phyloP scores from a whole-genome alignment of 2,888 invertebrate species.

The Cerceris rybyensis region DNA sequence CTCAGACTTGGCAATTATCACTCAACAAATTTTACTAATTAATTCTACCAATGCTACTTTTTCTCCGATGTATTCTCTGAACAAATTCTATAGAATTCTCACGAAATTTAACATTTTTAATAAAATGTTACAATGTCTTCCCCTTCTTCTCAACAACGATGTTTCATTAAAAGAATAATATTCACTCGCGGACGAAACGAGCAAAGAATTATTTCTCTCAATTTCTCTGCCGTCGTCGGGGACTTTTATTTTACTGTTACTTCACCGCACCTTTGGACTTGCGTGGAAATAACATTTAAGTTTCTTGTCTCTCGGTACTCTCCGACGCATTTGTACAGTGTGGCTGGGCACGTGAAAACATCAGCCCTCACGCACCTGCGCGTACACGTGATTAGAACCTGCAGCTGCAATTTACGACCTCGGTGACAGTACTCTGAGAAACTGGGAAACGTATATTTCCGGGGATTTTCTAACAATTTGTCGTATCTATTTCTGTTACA shows the following conservation, averaged over 20 bases:
- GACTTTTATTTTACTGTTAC: not conserved
- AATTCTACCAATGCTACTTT: no score
- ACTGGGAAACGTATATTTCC: not conserved
- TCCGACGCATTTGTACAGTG: not conserved
- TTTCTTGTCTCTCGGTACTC: conserved; percentile 1
- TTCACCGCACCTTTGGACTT: not conserved
- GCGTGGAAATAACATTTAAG: conserved; percentile 1
- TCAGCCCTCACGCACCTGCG: conserved; percentile 11
- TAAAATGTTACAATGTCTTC: no score
- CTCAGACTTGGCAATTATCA: not conserved
- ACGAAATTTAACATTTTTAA: no score
- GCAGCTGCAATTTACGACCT: conserved; percentile 24
- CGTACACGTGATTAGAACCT: conserved; percentile 23
- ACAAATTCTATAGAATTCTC: no score
- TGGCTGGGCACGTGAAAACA: not conserved
- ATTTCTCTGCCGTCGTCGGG: not conserved
- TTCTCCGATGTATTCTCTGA: no score
- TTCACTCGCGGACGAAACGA: no score
- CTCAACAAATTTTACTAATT: not conserved
- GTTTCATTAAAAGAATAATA: no score
- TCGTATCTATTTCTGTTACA: not conserved
- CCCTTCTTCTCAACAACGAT: no score
- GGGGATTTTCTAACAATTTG: not conserved
- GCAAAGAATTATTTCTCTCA: no score
- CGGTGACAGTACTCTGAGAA: conserved; percentile 1